Evolutionary conservation across 2,797 vertebrate species (phyloP), one percentile per base, ranked within the genome.

Genomic region (Hydrophis major): DNA sequence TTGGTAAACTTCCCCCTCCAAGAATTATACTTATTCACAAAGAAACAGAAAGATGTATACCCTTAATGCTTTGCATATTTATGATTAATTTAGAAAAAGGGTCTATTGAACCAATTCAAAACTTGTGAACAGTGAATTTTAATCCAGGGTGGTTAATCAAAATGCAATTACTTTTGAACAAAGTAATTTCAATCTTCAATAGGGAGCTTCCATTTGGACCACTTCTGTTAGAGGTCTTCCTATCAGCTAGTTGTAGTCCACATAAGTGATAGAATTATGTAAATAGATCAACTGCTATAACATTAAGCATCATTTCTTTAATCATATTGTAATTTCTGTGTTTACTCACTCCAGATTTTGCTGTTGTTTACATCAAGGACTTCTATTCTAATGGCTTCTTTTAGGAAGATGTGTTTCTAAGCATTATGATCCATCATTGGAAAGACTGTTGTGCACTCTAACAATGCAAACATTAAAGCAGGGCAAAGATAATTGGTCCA

Each of bases 381-480:
- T 92, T 92, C 89, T 1, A 66, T 86, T 91, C 27, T 3, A 89
- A 89, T 92, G 89, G 93, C 88, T 90, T 78, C 59, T 89, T 88
- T 16, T 14, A 25, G 69, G 93, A 47, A 87, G 55, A 90, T 50
- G 86, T 93, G 56, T 91, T 96, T 93, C 95, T 89, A 86, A 93
- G 93, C 59, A 78, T 93, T n/a, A 92, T 89, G 90, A 94, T 25
- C 69, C 90, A 93, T 95, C 66, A 94, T 92, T 69, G 59, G 91
- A 94, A 96, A 91, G 91, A 95, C 93, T 95, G 93, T 91, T 94
- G 93, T 13, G 86, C 22, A 95, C 95, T 91, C 96, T 91, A 95
- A 95, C 96, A 95, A 95, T 95, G 92, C 92, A 93, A 93, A 93
- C 92, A 95, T 95, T 93, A 95, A 94, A 95, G 94, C 59, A 87